Base-by-base conservation (phyloP, 1,140 invertebrate species). In the Saxidomus purpurata region DNA sequence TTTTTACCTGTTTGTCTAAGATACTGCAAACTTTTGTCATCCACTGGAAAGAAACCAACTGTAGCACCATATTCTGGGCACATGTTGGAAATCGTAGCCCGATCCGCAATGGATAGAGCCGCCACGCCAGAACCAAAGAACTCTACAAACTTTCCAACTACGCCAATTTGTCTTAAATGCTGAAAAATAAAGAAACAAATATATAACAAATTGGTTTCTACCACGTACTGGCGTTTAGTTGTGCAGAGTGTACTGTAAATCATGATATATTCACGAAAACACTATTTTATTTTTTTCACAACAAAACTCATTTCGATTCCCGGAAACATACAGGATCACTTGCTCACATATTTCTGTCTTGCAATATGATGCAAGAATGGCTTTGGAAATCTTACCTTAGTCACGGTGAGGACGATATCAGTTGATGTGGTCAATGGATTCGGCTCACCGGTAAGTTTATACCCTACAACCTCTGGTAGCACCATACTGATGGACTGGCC, bases 81-180 rank as follows among this genome's bases (percentile, higher is more conserved):
- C 99, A 99, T 99, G 96, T 99, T 99, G 49, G 96, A 96, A 79
- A 97, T 97, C 0, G 97, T 97, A 0, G 97, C 96, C 89, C 99
- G 95, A 96, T 99, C 99, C 3, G 99, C 99, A 79, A 99, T 98
- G 69, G 98, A 99, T 0, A 99, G 96, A 86, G 98, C 97, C 0
- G 97, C 95, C 15, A 99, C 98, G 11, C 99, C 99, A 0, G 98
- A 97, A 0, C 99, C 99, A 95, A 98, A 99, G 96, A 99, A 99
- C 96, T 99, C 99, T 1, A 99, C 99, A 96, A 99, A 99, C 95
- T 99, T 99, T 63, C 98, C 99, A 67, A 99, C 99, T 36, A 99
- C 99, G 76, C 99, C 99, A 69, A 99, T 94, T 95, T 98, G 97
- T 43, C 99, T 97, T 80, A 99, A 96, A 96, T 99, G 98, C 98